Conservation (phyloP, 1,140 invertebrate species). For the Lamellibrachia luymesi region DNA sequence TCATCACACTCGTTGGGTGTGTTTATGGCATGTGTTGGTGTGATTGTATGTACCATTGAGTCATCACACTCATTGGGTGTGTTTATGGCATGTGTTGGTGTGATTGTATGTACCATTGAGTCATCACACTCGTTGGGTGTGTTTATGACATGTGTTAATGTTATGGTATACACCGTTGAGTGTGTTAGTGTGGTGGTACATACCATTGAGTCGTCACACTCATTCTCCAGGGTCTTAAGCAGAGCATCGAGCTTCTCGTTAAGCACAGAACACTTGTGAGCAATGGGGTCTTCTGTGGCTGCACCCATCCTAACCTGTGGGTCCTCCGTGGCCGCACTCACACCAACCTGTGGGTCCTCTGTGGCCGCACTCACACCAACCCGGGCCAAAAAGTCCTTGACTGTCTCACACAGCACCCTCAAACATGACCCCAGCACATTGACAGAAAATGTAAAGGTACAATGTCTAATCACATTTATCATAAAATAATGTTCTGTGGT, state of each 20-base stretch:
- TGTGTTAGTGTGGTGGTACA: conserved; percentile 8
- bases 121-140: neutral
- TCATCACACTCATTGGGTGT: neutral
- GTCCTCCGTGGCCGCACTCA: conserved; percentile 58
- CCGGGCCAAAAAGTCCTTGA: conserved; percentile 73
- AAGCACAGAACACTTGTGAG: conserved; percentile 71
- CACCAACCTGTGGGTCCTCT: conserved; percentile 56
- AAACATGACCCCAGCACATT: neutral
- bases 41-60: neutral
- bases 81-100: too few species aligned
- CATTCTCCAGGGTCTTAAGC: conserved; percentile 71
- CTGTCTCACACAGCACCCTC: conserved; percentile 72
- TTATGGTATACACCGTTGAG: neutral
- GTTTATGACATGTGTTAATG: neutral
- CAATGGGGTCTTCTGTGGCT: conserved; percentile 59
- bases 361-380: conserved; percentile 62
- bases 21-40: neutral
- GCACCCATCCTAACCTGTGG: conserved; percentile 56
- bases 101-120: neutral
- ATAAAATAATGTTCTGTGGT: neutral
- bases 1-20: neutral
- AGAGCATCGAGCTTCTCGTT: conserved; percentile 76
- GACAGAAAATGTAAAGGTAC: neutral
- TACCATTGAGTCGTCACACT: conserved; percentile 48
- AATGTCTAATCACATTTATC: neutral